Percentiles rank a stretch among this genome's conserved stretches.
These are phyloP conservation scores for Petrolisthes cinctipes DNA, from an alignment of 2,888 invertebrate genomes.

Conservation along the genomic window DNA sequence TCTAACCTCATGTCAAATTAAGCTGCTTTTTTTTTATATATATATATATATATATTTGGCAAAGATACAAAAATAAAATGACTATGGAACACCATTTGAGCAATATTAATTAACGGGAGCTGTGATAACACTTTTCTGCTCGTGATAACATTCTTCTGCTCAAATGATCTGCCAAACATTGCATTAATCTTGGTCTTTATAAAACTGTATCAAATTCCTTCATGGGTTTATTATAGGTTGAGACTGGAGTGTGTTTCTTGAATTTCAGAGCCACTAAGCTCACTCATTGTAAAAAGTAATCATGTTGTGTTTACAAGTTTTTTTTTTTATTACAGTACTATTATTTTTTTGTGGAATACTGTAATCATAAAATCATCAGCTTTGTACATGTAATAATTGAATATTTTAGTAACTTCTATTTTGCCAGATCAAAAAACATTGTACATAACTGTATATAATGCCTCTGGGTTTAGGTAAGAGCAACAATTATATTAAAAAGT, in stretches of 20 bases:
- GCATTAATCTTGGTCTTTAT: too few species aligned
- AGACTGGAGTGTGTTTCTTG: too few species aligned
- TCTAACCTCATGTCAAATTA: background rate
- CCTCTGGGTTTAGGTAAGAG: constrained; percentile 56
- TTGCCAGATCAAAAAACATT: constrained; percentile 52
- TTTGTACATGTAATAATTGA: constrained; percentile 44
- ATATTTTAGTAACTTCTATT: constrained; percentile 53
- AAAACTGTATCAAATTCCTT: too few species aligned
- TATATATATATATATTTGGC: too few species aligned
- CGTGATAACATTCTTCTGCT: too few species aligned
- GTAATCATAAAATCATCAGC: constrained; percentile 43
- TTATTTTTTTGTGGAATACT: constrained; percentile 16
- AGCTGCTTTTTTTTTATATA: background rate
- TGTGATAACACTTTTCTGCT: too few species aligned
- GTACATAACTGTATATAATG: constrained; percentile 51
- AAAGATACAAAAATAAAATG: too few species aligned
- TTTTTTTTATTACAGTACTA: too few species aligned
- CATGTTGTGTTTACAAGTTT: constrained; percentile 4
- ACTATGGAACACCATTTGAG: too few species aligned
- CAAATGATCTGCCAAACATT: too few species aligned
- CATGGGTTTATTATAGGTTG: too few species aligned
- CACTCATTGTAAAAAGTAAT: constrained; percentile 21
- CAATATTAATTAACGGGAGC: too few species aligned
- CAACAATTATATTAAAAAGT: constrained; percentile 52
- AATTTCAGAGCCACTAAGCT: background rate